Percentiles rank a stretch among this genome's conserved stretches.
These are phyloP conservation scores for Eurypyga helias DNA, from an alignment of 2,113 vertebrate species.

Conservation along the genomic window DNA sequence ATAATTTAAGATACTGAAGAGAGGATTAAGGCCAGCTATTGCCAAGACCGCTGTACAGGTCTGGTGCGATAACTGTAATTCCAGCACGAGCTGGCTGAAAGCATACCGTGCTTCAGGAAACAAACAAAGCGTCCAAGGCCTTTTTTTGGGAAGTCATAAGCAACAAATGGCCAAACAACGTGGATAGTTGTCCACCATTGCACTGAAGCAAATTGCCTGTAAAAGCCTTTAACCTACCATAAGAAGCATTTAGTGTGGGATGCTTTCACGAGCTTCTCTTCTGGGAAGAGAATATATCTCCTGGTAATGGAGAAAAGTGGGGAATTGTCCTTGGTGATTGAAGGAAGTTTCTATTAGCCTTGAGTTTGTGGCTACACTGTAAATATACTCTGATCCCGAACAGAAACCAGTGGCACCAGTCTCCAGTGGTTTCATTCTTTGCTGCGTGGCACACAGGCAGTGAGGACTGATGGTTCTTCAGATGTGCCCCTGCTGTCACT, in stretches of 20 bases:
- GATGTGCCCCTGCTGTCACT: neutral
- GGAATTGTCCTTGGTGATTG: constrained; percentile 8
- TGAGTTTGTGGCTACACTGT: neutral
- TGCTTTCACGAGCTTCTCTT: constrained; percentile 55
- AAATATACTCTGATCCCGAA: neutral
- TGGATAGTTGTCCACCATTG: constrained; percentile 17
- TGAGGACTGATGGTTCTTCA: neutral
- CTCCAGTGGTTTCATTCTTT: neutral
- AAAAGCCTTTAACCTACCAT: constrained; percentile 61
- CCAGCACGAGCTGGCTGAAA: constrained; percentile 4
- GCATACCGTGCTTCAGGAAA: constrained; percentile 9
- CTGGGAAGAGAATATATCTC: constrained; percentile 57
- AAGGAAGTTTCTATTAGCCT: constrained; percentile 27
- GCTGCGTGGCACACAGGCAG: neutral
- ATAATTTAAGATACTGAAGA: constrained; percentile 69
- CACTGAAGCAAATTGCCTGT: constrained; percentile 49
- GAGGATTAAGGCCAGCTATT: constrained; percentile 44
- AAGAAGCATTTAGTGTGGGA: constrained; percentile 60
- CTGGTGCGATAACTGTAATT: neutral
- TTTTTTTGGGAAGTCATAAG: constrained; percentile 67
- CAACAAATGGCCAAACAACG: constrained; percentile 25
- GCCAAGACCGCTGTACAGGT: constrained; percentile 4
- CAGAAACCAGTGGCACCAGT: neutral
- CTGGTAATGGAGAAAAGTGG: constrained; percentile 50
- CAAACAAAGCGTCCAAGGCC: constrained; percentile 24